These are phyloP conservation scores for Adrianichthys oophorus DNA, from an alignment of 2,797 vertebrate species.

Conservation along the genomic window DNA sequence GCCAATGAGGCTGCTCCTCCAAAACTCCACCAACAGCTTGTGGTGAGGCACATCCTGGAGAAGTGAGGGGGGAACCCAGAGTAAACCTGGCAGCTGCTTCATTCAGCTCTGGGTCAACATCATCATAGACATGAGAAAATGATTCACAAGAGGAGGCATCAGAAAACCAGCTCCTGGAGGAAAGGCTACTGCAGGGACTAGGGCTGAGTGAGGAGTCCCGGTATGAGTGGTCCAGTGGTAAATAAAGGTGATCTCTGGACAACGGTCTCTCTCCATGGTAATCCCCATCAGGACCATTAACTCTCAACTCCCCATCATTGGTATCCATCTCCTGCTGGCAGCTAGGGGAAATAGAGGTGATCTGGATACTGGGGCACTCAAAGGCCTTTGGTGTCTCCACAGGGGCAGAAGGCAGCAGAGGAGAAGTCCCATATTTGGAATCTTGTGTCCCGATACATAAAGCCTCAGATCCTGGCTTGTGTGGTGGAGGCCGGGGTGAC, in stretches of 20 bases:
- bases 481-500: conserved; percentile 83
- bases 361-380: conserved; percentile 98
- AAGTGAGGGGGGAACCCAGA: conserved; percentile 91
- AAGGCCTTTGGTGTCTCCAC: conserved; percentile 90
- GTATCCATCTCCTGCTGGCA: conserved; percentile 95
- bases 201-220: conserved; percentile 95
- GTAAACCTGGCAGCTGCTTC: conserved; percentile 95
- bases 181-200: conserved; percentile 97
- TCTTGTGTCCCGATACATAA: conserved; percentile 78
- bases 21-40: conserved; percentile 81
- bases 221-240: conserved; percentile 95
- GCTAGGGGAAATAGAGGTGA: conserved; percentile 98
- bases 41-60: conserved; percentile 88
- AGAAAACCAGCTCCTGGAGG: conserved; percentile 97
- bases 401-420: conserved; percentile 63
- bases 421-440: conserved; percentile 84
- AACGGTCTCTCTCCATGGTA: conserved; percentile 87
- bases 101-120: conserved; percentile 96
- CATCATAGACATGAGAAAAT: conserved; percentile 95
- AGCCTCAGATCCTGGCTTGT: conserved; percentile 85
- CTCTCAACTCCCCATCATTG: conserved; percentile 83
- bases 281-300: conserved; percentile 89
- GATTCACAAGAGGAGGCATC: conserved; percentile 98
- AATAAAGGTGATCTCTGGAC: conserved; percentile 95
- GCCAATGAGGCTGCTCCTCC: conserved; percentile 88